Evolutionary conservation across 2,888 invertebrate genomes (phyloP).

Genomic region (Eupithecia inturbata): DNA sequence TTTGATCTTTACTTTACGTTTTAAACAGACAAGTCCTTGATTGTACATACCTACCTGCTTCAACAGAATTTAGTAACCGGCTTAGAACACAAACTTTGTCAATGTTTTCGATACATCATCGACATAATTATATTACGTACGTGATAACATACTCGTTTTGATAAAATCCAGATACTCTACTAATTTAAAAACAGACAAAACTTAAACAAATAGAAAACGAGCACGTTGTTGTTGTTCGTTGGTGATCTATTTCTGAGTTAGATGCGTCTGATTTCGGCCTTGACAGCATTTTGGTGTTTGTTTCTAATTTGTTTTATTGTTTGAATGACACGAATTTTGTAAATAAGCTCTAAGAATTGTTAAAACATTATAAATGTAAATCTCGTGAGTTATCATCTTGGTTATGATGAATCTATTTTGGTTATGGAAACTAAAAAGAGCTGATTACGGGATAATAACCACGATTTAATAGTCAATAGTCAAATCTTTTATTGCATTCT

Average conservation of each 20-base stretch:
- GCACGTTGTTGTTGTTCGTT: conserved; percentile 23
- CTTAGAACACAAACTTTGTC: background rate
- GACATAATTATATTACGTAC: background rate
- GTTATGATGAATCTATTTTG: no score
- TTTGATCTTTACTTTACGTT: background rate
- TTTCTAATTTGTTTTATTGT: conserved; percentile 43
- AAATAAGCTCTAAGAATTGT: background rate
- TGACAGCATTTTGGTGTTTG: conserved; percentile 63
- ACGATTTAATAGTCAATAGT: no score
- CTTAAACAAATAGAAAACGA: background rate
- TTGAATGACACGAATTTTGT: background rate
- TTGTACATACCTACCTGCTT: background rate
- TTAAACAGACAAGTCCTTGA: background rate
- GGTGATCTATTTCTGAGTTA: conserved; percentile 61
- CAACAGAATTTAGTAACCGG: background rate
- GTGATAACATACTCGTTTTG: background rate
- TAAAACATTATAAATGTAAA: no score
- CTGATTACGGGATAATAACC: no score
- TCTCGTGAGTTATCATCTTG: background rate
- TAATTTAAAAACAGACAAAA: background rate
- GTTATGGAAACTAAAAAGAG: background rate
- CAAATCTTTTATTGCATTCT: no score
- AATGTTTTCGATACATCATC: background rate
- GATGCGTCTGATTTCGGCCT: conserved; percentile 52
- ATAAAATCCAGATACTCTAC: background rate